A percentile compares a stretch with the other conserved stretches of the same genome.
These are phyloP conservation scores for Eilema griseolum DNA, from an alignment of 2,888 invertebrate genomes.

Conservation along the genomic window DNA sequence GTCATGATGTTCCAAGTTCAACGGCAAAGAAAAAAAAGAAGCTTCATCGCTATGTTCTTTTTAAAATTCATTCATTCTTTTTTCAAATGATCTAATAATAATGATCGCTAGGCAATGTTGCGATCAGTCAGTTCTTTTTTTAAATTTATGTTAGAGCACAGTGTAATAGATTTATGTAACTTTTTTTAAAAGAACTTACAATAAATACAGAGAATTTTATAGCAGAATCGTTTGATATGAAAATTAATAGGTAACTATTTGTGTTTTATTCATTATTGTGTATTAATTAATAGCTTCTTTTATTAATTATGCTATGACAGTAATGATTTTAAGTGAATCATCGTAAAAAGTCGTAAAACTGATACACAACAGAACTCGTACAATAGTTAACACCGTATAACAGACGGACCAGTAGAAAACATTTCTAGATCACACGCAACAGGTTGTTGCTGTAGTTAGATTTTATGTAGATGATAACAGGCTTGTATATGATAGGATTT, in stretches of 20 bases:
- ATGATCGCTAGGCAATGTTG: background rate
- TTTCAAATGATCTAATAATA: background rate
- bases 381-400: background rate
- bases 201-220: no score
- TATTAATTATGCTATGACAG: background rate
- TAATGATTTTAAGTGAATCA: background rate
- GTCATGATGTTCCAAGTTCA: constrained; percentile 40
- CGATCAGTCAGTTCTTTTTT: background rate
- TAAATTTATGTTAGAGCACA: background rate
- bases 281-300: background rate
- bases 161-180: no score
- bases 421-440: background rate
- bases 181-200: no score
- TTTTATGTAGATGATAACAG: background rate
- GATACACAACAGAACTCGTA: background rate
- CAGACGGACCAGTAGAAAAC: background rate
- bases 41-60: background rate
- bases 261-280: background rate
- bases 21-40: constrained; percentile 29
- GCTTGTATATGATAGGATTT: no score
- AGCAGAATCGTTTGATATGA: background rate
- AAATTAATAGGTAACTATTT: background rate
- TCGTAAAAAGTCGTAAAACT: background rate
- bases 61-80: background rate
- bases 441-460: background rate